phyloP scores from a whole-genome alignment of 2,888 invertebrate species.

The Matsumyia berberina region DNA sequence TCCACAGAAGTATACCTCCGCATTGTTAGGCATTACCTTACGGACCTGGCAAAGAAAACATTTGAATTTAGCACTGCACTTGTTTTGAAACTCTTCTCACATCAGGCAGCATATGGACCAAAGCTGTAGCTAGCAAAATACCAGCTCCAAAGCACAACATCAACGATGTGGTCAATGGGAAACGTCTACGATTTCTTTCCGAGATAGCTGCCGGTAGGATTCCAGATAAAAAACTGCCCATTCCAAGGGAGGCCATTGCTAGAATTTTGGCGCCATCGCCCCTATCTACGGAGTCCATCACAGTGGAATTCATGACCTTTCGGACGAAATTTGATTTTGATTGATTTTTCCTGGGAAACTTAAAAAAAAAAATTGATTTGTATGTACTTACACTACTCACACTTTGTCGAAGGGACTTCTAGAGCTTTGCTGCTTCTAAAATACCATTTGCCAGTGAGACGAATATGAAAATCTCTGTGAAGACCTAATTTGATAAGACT shows the following conservation, averaged over 20 bases:
- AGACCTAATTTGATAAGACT: conserved; percentile 50
- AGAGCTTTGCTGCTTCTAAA: conserved; percentile 1
- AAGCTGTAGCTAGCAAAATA: conserved; percentile 90
- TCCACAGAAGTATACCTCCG: conserved; percentile 88
- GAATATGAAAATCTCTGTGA: conserved; percentile 10
- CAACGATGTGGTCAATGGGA: conserved; percentile 88
- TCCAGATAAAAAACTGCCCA: conserved; percentile 89
- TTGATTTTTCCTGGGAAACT: background rate
- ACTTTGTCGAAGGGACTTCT: conserved; percentile 4
- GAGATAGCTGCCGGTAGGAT: conserved; percentile 89
- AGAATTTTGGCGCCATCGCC: conserved; percentile 86
- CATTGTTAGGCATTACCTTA: conserved; percentile 86
- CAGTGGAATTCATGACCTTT: conserved; percentile 44
- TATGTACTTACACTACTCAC: too few relatives aligned
- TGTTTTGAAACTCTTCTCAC: conserved; percentile 81
- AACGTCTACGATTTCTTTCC: conserved; percentile 85
- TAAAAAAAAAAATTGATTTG: conserved; percentile 12
- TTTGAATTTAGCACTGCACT: background rate
- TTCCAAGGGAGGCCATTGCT: conserved; percentile 88
- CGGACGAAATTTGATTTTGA: background rate
- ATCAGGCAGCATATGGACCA: conserved; percentile 93
- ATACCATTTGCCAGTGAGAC: background rate
- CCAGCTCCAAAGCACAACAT: conserved; percentile 93
- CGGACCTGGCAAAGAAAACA: conserved; percentile 82
- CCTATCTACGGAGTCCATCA: conserved; percentile 40